These are phyloP conservation scores for Enteromius treurensis DNA, from an alignment of 2,797 vertebrate species.

Conservation along the genomic window DNA sequence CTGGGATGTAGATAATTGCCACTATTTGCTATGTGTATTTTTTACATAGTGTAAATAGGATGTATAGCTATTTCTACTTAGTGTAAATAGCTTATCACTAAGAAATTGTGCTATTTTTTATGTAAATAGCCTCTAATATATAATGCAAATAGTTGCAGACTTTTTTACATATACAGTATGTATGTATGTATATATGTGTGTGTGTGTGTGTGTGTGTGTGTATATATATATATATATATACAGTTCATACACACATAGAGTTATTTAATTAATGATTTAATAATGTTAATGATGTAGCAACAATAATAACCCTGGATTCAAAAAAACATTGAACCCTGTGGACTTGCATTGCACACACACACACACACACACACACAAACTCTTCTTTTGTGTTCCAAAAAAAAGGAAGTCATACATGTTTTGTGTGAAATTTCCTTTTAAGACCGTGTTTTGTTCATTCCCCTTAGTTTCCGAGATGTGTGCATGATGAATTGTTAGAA, in stretches of 20 bases:
- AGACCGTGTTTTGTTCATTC: background rate
- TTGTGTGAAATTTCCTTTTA: background rate
- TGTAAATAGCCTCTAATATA: too few relatives aligned
- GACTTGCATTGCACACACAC: background rate
- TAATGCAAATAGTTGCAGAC: too few relatives aligned
- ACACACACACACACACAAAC: background rate
- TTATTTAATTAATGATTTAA: background rate
- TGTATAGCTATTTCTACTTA: too few relatives aligned
- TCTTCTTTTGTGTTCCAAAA: background rate
- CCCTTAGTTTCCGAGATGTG: slow-evolving; percentile 1
- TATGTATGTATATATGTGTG: background rate
- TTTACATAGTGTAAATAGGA: too few relatives aligned
- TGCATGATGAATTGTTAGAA: slow-evolving; percentile 1
- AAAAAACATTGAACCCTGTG: background rate
- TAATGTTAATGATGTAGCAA: background rate
- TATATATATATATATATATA: too few relatives aligned
- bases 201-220: too few relatives aligned
- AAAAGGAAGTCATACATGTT: background rate
- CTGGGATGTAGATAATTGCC: too few relatives aligned
- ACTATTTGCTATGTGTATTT: too few relatives aligned
- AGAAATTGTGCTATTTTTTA: too few relatives aligned
- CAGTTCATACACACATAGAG: too few relatives aligned
- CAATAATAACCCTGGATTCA: background rate
- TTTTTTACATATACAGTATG: too few relatives aligned
- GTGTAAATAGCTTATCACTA: too few relatives aligned